phyloP scores from a whole-genome alignment of 2,888 invertebrate species.

The Cosmorhoe ocellata region DNA sequence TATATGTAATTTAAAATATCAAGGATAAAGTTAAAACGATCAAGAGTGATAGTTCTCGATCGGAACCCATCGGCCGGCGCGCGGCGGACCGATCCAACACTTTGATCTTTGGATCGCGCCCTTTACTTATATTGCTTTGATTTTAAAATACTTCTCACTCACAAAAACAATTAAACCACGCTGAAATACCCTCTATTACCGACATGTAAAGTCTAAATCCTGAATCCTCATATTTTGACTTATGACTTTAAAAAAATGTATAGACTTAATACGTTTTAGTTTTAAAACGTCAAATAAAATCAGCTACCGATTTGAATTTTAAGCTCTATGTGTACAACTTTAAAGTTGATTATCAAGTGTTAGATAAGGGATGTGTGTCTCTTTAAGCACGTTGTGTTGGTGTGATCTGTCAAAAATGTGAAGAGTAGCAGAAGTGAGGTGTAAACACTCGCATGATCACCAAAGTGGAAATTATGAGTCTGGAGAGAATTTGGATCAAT shows the following conservation, averaged over 20 bases:
- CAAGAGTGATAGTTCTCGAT: slow-evolving; percentile 55
- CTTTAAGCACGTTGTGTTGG: slow-evolving; percentile 35
- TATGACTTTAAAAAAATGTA: not conserved
- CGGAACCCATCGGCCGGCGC: slow-evolving; percentile 54
- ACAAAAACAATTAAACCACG: slow-evolving; percentile 37
- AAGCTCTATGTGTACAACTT: not conserved
- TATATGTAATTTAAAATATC: too few species aligned
- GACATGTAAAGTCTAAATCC: slow-evolving; percentile 8
- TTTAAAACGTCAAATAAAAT: slow-evolving; percentile 20
- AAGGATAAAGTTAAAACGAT: slow-evolving; percentile 48
- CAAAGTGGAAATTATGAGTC: slow-evolving; percentile 1
- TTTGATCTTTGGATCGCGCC: slow-evolving; percentile 77
- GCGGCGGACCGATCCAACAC: slow-evolving; percentile 65
- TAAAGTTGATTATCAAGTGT: slow-evolving; percentile 27
- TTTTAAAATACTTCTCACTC: slow-evolving; percentile 50
- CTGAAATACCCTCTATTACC: slow-evolving; percentile 29
- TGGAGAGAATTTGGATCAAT: not conserved
- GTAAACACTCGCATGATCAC: slow-evolving; percentile 55
- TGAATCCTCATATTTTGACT: not conserved
- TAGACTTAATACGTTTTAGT: slow-evolving; percentile 5
- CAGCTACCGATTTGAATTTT: slow-evolving; percentile 17
- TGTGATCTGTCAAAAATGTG: slow-evolving; percentile 73
- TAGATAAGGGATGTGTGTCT: slow-evolving; percentile 18
- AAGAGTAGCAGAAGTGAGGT: slow-evolving; percentile 72
- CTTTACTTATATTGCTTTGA: slow-evolving; percentile 72